A percentile compares a stretch with the other conserved stretches of the same genome.
Evolutionary conservation across 2,113 vertebrate species (phyloP).

Genomic region (Urocynchramus pylzowi): DNA sequence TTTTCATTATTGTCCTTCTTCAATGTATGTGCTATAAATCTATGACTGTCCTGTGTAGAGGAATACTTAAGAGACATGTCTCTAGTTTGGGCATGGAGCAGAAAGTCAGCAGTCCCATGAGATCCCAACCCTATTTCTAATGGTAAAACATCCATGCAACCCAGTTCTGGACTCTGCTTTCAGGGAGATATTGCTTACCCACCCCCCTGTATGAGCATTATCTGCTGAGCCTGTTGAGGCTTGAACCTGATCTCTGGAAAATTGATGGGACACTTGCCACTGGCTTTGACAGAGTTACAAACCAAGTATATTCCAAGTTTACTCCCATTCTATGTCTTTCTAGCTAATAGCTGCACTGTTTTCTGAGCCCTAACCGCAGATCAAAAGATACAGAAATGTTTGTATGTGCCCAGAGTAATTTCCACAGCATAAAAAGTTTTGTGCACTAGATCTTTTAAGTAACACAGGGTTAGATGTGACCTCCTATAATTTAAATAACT

Average conservation of each 20-base stretch:
- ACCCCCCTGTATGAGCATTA: not conserved
- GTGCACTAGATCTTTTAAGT: not conserved
- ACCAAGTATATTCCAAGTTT: not conserved
- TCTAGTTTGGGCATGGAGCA: not conserved
- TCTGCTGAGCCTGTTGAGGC: not conserved
- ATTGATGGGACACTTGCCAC: not conserved
- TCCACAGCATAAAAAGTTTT: not conserved
- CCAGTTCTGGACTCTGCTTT: not conserved
- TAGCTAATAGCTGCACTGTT: not conserved
- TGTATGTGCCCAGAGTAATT: not conserved
- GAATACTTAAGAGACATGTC: not conserved
- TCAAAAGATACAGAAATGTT: not conserved
- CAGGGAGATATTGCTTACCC: not conserved
- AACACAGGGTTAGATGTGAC: not conserved
- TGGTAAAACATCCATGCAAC: not conserved
- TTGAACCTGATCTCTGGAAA: not conserved
- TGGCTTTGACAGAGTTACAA: not conserved
- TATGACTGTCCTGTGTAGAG: not conserved
- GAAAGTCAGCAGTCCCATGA: not conserved
- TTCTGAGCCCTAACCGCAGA: not conserved
- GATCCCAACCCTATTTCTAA: not conserved
- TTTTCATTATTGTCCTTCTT: not conserved
- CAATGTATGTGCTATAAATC: not conserved
- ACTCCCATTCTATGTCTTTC: not conserved
- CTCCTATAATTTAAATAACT: constrained; percentile 3